phyloP scores from a whole-genome alignment of 1,140 invertebrate genomes.

The Drosophila lacteicornis region DNA sequence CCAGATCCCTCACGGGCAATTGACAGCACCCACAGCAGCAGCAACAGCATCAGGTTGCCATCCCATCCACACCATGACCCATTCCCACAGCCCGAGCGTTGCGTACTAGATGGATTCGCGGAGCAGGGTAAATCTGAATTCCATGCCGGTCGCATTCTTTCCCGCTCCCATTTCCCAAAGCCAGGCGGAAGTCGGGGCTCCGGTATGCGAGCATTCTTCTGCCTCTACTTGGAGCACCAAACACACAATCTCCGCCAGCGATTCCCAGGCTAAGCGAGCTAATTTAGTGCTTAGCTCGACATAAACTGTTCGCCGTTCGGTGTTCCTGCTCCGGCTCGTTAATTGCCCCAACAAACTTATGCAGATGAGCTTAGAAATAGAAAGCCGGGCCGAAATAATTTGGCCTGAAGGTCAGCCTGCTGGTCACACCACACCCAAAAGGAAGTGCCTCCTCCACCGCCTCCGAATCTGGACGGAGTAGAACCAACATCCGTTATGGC shows the following conservation, averaged over 20 bases:
- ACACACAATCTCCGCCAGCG: conserved; percentile 17
- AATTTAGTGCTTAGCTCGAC: conserved; percentile 66
- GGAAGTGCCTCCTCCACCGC: conserved; percentile 41
- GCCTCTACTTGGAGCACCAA: not conserved
- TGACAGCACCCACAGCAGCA: conserved; percentile 42
- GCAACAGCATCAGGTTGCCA: not conserved
- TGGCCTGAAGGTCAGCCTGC: conserved; percentile 68
- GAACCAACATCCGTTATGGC: conserved; percentile 64
- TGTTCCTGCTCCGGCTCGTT: conserved; percentile 39
- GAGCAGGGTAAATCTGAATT: conserved; percentile 55
- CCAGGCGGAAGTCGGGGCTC: conserved; percentile 65
- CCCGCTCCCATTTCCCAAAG: conserved; percentile 54
- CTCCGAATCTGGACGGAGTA: conserved; percentile 35
- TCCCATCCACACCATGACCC: conserved; percentile 60
- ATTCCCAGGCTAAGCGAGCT: conserved; percentile 56
- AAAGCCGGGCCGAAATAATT: conserved; percentile 53
- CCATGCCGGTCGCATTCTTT: conserved; percentile 64
- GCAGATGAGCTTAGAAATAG: conserved; percentile 61
- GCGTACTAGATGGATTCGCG: conserved; percentile 44
- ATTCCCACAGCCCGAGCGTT: conserved; percentile 67
- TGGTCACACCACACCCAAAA: conserved; percentile 40
- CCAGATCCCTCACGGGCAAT: conserved; percentile 19
- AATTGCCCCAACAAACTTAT: conserved; percentile 10
- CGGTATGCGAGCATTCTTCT: conserved; percentile 63
- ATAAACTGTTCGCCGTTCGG: conserved; percentile 28